Conservation (phyloP, 2,113 vertebrate genomes). For the Cyanoliseus patagonus region DNA sequence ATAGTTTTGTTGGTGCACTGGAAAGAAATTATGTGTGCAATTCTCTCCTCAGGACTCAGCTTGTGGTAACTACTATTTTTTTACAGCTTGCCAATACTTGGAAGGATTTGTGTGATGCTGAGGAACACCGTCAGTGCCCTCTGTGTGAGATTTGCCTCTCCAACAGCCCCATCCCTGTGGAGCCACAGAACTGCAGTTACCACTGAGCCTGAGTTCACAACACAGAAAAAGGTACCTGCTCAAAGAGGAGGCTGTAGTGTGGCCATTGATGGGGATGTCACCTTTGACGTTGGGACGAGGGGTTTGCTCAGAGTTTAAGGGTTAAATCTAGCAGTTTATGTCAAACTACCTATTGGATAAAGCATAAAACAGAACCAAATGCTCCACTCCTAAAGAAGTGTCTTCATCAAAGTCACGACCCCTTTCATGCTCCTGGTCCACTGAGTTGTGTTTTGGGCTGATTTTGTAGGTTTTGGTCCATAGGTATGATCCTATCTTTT, state of each 20-base stretch:
- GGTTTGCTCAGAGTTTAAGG: not conserved
- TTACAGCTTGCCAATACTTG: not conserved
- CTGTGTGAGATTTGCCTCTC: not conserved
- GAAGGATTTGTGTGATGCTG: not conserved
- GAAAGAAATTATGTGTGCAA: not conserved
- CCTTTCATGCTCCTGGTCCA: not conserved
- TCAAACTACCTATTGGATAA: not conserved
- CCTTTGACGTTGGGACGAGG: not conserved
- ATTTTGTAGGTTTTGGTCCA: not conserved
- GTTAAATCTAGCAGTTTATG: not conserved
- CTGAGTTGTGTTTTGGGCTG: not conserved
- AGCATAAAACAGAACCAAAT: not conserved
- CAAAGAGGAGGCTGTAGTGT: not conserved
- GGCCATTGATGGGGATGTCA: accelerated
- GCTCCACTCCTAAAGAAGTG: not conserved
- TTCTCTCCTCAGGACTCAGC: not conserved
- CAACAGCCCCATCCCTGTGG: not conserved
- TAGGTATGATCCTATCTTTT: not conserved
- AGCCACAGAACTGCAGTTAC: not conserved
- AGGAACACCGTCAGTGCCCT: not conserved
- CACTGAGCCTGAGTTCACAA: not conserved
- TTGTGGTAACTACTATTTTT: not conserved
- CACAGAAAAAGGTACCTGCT: not conserved
- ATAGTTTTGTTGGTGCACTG: not conserved
- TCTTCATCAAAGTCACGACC: not conserved